Percentiles rank a stretch among this genome's conserved stretches.
phyloP scores from a whole-genome alignment of 2,888 invertebrate genomes.

The Synergus japonicus region DNA sequence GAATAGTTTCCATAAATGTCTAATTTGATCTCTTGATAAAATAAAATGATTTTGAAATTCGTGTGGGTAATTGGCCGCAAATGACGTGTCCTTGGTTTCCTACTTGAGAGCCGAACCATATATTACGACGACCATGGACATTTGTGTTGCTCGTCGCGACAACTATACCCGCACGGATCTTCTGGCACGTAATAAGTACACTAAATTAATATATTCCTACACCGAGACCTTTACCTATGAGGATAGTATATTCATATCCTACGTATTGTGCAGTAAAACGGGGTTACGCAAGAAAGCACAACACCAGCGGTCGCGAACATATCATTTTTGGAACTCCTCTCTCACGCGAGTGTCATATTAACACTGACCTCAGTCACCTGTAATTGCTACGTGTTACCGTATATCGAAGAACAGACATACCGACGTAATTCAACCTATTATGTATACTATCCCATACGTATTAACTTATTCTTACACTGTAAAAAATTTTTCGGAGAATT shows the following conservation, averaged over 20 bases:
- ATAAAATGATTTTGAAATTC: constrained; percentile 48
- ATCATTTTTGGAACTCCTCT: constrained; percentile 75
- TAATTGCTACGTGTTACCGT: constrained; percentile 69
- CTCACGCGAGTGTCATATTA: constrained; percentile 76
- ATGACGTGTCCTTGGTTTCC: constrained; percentile 54
- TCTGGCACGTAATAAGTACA: constrained; percentile 65
- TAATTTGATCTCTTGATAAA: constrained; percentile 3
- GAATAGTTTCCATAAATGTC: background rate
- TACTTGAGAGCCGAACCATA: constrained; percentile 56
- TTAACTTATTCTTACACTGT: constrained; percentile 11
- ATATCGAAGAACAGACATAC: constrained; percentile 44
- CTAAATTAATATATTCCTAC: constrained; percentile 68
- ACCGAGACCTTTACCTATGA: constrained; percentile 59
- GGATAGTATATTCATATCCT: constrained; percentile 44
- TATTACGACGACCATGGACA: constrained; percentile 65
- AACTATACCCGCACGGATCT: constrained; percentile 51
- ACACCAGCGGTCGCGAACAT: constrained; percentile 66
- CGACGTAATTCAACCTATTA: constrained; percentile 48
- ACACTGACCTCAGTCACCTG: constrained; percentile 76
- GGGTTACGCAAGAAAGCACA: constrained; percentile 63
- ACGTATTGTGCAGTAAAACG: constrained; percentile 59
- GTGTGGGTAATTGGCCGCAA: constrained; percentile 57
- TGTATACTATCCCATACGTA: constrained; percentile 41
- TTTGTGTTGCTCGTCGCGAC: constrained; percentile 54
- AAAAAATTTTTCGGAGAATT: too few relatives aligned